These are phyloP conservation scores for Patella vulgata DNA, from an alignment of 1,140 invertebrate species.

Conservation along the genomic window DNA sequence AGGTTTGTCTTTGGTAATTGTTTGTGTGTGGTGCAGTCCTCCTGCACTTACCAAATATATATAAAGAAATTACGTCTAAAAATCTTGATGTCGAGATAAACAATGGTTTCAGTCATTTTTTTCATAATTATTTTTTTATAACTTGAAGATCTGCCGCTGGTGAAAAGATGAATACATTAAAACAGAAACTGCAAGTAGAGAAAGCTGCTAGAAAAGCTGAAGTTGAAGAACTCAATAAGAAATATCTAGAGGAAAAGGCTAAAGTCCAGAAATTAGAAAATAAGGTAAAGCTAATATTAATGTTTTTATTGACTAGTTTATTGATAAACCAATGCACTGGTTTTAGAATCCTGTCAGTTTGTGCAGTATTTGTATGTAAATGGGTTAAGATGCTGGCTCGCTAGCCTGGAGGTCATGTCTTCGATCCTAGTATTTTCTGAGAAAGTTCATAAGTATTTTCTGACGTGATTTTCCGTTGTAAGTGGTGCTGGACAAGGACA, in stretches of 20 bases:
- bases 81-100: background rate
- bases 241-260: conserved; percentile 39
- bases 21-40: too few relatives aligned
- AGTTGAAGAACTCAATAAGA: conserved; percentile 42
- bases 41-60: background rate
- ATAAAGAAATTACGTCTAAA: too few relatives aligned
- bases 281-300: conserved; percentile 30
- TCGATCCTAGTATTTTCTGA: too few relatives aligned
- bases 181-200: conserved; percentile 42
- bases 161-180: conserved; percentile 28
- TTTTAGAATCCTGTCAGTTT: background rate
- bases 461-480: too few relatives aligned
- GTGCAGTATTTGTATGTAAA: background rate
- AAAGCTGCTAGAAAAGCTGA: conserved; percentile 51
- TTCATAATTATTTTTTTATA: background rate
- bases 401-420: too few relatives aligned
- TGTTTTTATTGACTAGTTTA: conserved; percentile 4
- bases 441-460: too few relatives aligned
- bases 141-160: conserved; percentile 35
- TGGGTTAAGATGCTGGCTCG: too few relatives aligned
- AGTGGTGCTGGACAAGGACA: too few relatives aligned
- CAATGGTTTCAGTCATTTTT: background rate
- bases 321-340: background rate
- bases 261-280: conserved; percentile 29
- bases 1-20: too few relatives aligned